Evolutionary conservation across 2,797 vertebrate genomes (phyloP), one percentile per base, ranked within the genome.

Genomic region (Cynodonichthys magdalenae): DNA sequence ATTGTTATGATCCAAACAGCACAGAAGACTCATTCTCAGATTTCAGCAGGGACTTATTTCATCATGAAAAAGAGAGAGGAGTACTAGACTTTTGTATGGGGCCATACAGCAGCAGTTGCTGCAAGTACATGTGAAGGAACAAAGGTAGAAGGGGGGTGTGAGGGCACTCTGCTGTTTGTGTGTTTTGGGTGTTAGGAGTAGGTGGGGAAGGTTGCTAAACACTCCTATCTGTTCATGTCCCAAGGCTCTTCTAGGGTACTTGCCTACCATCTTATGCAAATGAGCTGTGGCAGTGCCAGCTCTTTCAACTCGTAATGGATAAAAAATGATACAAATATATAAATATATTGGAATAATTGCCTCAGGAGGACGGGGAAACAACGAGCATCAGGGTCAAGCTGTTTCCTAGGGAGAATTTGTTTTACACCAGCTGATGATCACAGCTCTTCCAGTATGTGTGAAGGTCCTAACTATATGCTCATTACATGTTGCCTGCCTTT

Each of bases 181-280:
- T 75, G 70, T 74, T 79, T 78, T 75, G 64, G 64, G 36, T 54
- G 54, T 81, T 66, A 76, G 80, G 88, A 87, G 90, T 82, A 85
- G 82, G 80, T 77, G 87, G 84, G 79, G 82, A 73, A 74, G 91
- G 87, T 93, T 92, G 92, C 92, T 95, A 95, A 96, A 96, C 93
- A 91, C 92, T 94, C 93, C 94, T 95, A 89, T 93, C 92, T 95
- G 95, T 93, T 95, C 87, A 72, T 87, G 89, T 94, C 95, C 95
- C 89, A 82, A 87, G 95, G 96, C 93, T 76, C 89, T 93, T 91
- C 93, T 81, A 82, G 84, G 65, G 63, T 84, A 73, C 69, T 80
- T 82, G 69, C 74, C 79, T 71, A 93, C 91, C 92, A 92, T 94
- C 95, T 94, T 93, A 95, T 95, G 94, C 91, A 96, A 93, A 96